Evolutionary conservation across 2,113 vertebrate species (phyloP).

Genomic region (Condylura cristata): DNA sequence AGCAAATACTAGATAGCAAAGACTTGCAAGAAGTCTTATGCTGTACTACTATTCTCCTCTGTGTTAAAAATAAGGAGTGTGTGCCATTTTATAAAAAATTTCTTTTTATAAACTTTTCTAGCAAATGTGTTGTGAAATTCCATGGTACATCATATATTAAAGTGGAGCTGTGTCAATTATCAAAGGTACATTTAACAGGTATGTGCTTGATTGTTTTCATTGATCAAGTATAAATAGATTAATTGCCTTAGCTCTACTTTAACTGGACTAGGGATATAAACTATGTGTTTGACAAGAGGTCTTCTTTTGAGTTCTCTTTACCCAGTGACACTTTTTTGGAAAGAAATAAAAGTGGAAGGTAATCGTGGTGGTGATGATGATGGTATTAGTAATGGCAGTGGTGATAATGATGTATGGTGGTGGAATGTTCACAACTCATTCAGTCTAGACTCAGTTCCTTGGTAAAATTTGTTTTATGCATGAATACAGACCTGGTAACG

Average conservation of each 20-base stretch:
- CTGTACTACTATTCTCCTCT: neutral
- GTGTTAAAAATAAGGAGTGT: neutral
- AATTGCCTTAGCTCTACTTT: neutral
- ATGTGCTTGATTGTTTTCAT: neutral
- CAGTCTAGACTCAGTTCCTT: neutral
- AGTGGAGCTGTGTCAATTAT: neutral
- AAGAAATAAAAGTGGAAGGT: neutral
- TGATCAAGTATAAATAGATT: neutral
- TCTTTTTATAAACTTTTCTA: neutral
- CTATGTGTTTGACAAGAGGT: neutral
- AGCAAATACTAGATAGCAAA: no score
- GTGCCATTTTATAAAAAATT: neutral
- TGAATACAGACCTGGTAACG: neutral
- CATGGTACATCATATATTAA: neutral
- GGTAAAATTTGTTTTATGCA: neutral
- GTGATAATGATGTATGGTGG: neutral
- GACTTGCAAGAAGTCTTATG: neutral
- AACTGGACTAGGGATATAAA: neutral
- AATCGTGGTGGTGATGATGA: no score
- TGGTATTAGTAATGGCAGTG: neutral
- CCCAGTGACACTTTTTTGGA: neutral
- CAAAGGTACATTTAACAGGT: neutral
- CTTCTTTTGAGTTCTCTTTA: neutral
- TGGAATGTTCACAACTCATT: rapidly evolving
- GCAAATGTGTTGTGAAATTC: neutral